Conservation (phyloP, 2,113 vertebrate species). For the Leucopternis melanops region DNA sequence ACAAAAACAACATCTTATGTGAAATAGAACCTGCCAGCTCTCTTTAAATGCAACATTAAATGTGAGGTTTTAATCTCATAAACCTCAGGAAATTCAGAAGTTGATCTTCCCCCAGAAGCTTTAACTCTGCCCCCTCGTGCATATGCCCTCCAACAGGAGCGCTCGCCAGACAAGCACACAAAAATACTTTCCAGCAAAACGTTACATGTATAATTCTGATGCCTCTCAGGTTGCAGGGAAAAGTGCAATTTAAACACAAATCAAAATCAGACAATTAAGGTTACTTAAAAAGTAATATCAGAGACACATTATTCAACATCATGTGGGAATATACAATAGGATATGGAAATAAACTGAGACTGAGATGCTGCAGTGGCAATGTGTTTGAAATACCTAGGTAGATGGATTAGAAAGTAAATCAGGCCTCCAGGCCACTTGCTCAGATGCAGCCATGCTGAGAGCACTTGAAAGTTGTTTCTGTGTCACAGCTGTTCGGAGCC, state of each 20-base stretch:
- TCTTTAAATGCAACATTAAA: background rate
- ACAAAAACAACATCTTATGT: background rate
- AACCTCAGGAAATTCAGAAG: slow-evolving; percentile 23
- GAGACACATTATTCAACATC: background rate
- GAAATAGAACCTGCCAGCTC: slow-evolving; percentile 50
- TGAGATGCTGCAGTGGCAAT: background rate
- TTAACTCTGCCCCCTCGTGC: background rate
- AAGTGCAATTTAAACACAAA: slow-evolving; percentile 38
- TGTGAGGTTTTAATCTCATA: slow-evolving; percentile 52
- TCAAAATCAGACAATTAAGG: slow-evolving; percentile 44
- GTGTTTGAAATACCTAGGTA: background rate
- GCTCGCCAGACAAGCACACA: rapidly evolving
- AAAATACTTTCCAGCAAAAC: background rate
- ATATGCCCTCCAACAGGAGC: background rate
- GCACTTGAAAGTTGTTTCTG: background rate
- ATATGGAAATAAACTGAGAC: background rate
- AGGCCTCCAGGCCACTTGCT: background rate
- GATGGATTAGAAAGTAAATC: background rate
- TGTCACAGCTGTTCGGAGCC: background rate
- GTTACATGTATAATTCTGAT: background rate
- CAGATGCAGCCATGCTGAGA: background rate
- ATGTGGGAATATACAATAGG: slow-evolving; percentile 10
- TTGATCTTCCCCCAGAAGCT: slow-evolving; percentile 22
- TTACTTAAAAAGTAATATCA: slow-evolving; percentile 27
- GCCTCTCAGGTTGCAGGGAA: slow-evolving; percentile 27